A percentile compares a stretch with the other conserved stretches of the same genome.
Conservation (phyloP, 2,113 vertebrate genomes). For the Heptranchias perlo region DNA sequence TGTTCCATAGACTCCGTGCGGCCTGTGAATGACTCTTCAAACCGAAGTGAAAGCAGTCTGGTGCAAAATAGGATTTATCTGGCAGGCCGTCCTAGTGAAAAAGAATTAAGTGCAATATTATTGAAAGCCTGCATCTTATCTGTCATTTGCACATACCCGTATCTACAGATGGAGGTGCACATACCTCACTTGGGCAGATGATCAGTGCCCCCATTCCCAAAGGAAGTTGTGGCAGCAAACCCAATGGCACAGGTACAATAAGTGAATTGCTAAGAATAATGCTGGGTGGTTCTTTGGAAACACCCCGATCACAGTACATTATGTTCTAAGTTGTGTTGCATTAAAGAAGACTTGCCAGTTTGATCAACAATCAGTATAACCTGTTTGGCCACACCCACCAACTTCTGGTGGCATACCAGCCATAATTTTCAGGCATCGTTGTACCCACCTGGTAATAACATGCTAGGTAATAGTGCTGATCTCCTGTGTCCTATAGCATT, state of each 20-base stretch:
- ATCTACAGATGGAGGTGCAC: background rate
- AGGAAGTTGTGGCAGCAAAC: background rate
- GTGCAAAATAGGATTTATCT: conserved; percentile 60
- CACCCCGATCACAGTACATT: background rate
- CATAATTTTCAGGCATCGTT: background rate
- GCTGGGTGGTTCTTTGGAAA: background rate
- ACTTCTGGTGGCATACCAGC: background rate
- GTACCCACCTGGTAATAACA: background rate
- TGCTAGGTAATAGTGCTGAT: background rate
- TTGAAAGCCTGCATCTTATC: background rate
- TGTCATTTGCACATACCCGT: background rate
- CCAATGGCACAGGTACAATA: background rate
- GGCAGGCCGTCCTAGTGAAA: conserved; percentile 53
- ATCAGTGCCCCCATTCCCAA: background rate
- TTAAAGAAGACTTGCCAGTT: background rate
- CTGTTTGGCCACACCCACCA: background rate
- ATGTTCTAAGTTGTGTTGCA: background rate
- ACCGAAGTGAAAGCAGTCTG: conserved; percentile 68
- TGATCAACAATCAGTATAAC: too few species aligned
- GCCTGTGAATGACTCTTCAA: conserved; percentile 52
- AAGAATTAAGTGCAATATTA: background rate
- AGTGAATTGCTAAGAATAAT: background rate
- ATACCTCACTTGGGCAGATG: background rate
- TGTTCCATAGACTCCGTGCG: conserved; percentile 61
- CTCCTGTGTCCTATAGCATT: too few species aligned